A percentile compares a stretch with the other conserved stretches of the same genome.
phyloP scores from a whole-genome alignment of 1,140 invertebrate species.

The Eulimnadia texana region DNA sequence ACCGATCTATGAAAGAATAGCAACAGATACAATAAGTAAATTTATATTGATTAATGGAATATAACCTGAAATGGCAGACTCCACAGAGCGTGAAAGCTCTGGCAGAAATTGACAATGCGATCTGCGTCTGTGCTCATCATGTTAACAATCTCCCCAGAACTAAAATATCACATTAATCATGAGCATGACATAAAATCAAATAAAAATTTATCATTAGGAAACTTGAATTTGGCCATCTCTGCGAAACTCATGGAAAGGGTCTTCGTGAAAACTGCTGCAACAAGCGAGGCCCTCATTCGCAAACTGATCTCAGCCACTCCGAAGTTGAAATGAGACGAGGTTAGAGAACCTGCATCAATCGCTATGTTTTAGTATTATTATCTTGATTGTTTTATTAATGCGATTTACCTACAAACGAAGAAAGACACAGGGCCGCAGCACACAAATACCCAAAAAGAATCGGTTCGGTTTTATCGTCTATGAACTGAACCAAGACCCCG shows the following conservation, averaged over 20 bases:
- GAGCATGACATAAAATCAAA: too few species aligned
- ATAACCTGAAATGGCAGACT: slow-evolving; percentile 80
- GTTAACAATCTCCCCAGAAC: slow-evolving; percentile 80
- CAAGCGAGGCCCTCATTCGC: slow-evolving; percentile 68
- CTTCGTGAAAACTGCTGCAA: slow-evolving; percentile 77
- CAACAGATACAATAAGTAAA: not conserved
- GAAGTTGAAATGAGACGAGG: slow-evolving; percentile 79
- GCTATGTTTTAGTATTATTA: slow-evolving; percentile 13
- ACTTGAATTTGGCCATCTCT: slow-evolving; percentile 28
- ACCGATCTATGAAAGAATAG: slow-evolving; percentile 41
- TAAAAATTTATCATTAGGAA: too few species aligned
- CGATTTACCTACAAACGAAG: slow-evolving; percentile 44
- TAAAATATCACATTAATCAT: slow-evolving; percentile 43
- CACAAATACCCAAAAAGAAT: slow-evolving; percentile 59
- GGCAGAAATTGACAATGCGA: slow-evolving; percentile 85
- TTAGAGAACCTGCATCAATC: slow-evolving; percentile 48
- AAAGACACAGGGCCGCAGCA: slow-evolving; percentile 50
- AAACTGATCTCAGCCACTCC: slow-evolving; percentile 66
- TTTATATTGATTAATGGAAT: not conserved
- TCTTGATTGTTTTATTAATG: not conserved
- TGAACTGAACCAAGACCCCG: slow-evolving; percentile 61
- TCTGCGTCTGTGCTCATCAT: slow-evolving; percentile 94
- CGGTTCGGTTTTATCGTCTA: slow-evolving; percentile 54
- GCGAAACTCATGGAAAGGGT: slow-evolving; percentile 42
- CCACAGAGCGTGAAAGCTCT: slow-evolving; percentile 93